Conservation (phyloP, 2,888 invertebrate species). For the Leptarthrus brevirostris region DNA sequence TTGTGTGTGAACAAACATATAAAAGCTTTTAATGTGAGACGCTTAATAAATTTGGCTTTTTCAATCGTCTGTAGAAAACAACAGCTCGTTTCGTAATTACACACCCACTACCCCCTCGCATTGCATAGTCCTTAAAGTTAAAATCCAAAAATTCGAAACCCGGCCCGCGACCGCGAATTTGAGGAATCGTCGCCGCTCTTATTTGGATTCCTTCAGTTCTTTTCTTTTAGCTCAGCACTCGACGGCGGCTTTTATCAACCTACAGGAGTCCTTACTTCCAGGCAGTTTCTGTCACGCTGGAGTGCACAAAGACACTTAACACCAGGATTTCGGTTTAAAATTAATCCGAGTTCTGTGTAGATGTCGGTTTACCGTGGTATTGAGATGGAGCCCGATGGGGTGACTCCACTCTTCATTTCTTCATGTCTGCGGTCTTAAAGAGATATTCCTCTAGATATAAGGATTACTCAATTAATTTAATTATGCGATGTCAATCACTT, state of each 20-base stretch:
- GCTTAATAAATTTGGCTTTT: slow-evolving; percentile 53
- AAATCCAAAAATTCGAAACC: slow-evolving; percentile 7
- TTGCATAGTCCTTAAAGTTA: slow-evolving; percentile 3
- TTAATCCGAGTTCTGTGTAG: slow-evolving; percentile 52
- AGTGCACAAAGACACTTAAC: slow-evolving; percentile 55
- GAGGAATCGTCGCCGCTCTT: slow-evolving; percentile 27
- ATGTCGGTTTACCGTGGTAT: slow-evolving; percentile 4
- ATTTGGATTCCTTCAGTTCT: slow-evolving; percentile 27
- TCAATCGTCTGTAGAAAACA: slow-evolving; percentile 48
- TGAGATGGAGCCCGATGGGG: slow-evolving; percentile 2
- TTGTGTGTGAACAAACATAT: slow-evolving; percentile 56
- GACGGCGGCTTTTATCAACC: slow-evolving; percentile 46
- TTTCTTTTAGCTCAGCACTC: slow-evolving; percentile 28
- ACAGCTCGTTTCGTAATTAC: slow-evolving; percentile 11
- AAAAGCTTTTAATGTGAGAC: slow-evolving; percentile 58
- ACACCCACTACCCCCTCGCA: background rate
- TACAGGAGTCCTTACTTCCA: slow-evolving; percentile 52
- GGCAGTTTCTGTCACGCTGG: slow-evolving; percentile 53
- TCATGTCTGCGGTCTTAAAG: slow-evolving; percentile 52
- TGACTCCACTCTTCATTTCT: slow-evolving; percentile 28
- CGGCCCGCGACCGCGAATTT: background rate
- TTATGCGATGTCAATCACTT: slow-evolving; percentile 69
- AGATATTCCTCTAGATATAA: slow-evolving; percentile 55
- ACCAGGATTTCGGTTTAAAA: slow-evolving; percentile 55
- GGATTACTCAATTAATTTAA: slow-evolving; percentile 69